These are phyloP conservation scores for Deilephila elpenor DNA, from an alignment of 2,888 invertebrate species.

Conservation along the genomic window DNA sequence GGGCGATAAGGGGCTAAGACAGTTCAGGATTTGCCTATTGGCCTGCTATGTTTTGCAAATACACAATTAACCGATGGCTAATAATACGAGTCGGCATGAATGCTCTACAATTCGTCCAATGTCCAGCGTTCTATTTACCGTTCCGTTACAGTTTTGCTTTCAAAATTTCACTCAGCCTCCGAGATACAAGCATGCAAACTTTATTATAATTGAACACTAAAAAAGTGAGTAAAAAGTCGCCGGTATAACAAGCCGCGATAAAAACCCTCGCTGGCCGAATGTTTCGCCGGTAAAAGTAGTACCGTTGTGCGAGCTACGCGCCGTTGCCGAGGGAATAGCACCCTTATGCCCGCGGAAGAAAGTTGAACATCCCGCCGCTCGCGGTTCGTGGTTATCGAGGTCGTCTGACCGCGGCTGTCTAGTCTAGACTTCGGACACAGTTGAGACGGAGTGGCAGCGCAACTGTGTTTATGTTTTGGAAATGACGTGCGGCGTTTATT, in stretches of 20 bases:
- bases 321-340: not conserved
- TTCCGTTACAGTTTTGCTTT: conserved; percentile 18
- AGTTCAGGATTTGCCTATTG: too few relatives aligned
- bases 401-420: conserved; percentile 35
- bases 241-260: conserved; percentile 1
- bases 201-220: conserved; percentile 21
- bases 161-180: not conserved
- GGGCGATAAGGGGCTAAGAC: too few relatives aligned
- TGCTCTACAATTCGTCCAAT: too few relatives aligned
- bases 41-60: too few relatives aligned
- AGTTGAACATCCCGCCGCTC: conserved; percentile 47
- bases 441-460: conserved; percentile 11
- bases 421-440: conserved; percentile 37
- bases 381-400: conserved; percentile 5
- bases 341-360: conserved; percentile 32
- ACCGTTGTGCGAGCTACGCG: not conserved
- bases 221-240: conserved; percentile 18
- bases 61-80: too few relatives aligned
- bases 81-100: too few relatives aligned
- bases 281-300: conserved; percentile 27
- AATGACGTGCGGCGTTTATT: not conserved
- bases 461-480: conserved; percentile 13
- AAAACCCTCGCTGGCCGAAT: conserved; percentile 2
- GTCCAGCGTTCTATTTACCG: not conserved
- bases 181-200: conserved; percentile 8